phyloP scores from a whole-genome alignment of 92 coral and sea anemone genomes.

The Bergia sp. region DNA sequence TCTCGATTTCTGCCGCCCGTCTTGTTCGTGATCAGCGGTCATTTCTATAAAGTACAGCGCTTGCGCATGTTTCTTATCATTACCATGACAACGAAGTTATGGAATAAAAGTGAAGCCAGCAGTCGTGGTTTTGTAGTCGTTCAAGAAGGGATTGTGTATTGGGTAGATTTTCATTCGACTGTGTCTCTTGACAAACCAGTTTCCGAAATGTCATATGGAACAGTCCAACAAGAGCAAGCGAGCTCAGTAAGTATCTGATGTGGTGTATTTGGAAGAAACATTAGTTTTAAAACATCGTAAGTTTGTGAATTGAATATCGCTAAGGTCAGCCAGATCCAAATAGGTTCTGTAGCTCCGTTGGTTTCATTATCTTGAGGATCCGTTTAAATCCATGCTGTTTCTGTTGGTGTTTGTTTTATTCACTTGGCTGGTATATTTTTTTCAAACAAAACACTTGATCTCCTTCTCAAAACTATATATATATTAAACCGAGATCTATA shows the following conservation, averaged over 20 bases:
- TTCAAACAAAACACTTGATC: no score
- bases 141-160: neutral
- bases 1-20: neutral
- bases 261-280: neutral
- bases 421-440: no score
- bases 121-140: neutral
- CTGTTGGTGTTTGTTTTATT: no score
- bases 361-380: no score
- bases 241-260: neutral
- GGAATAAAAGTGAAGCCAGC: neutral
- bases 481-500: no score
- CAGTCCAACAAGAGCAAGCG: slow-evolving; percentile 21
- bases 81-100: neutral
- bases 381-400: no score
- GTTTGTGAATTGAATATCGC: no score
- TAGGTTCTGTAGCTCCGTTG: no score
- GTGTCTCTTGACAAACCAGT: neutral
- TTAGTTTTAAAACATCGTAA: no score
- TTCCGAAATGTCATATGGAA: slow-evolving; percentile 15
- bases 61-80: neutral
- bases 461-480: no score
- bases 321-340: no score
- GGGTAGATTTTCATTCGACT: neutral
- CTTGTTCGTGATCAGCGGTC: neutral
- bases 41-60: neutral